Evolutionary conservation across 2,113 vertebrate genomes (phyloP), one percentile per base, ranked within the genome.

Genomic region (Carettochelys insculpta): DNA sequence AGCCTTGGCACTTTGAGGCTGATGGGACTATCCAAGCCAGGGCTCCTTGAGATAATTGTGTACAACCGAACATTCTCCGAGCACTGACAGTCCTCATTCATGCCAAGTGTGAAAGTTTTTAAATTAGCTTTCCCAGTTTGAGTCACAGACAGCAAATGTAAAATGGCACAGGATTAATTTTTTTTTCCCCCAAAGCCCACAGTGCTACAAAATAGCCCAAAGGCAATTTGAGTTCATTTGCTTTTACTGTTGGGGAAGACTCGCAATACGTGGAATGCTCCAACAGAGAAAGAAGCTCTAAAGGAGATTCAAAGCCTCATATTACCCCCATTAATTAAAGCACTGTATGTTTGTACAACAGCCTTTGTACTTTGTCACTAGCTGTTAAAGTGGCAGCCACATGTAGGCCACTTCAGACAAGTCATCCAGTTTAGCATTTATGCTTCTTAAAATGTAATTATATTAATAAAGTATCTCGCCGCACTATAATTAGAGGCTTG

Each of bases 41-140:
- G 84, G 90, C 94, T 92, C 81, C 97, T 56, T 8, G 83, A 96
- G 95, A 97, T 98, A 98, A 97, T 88, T 96, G 94, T 77, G 45
- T 97, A 96, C 97, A 95, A 96, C 97, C 97, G 97, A 97, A 97
- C 95, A 94, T 97, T 98, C 94, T 92, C 96, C 94, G 90, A 97
- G 96, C 92, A 78, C 96, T 96, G 97, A 95, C 97, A 97, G 97
- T 90, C 96, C 92, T 98, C 97, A 96, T 97, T 98, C 97, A 98
- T 97, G 97, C 95, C 97, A 96, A 98, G 96, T 98, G 97, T 97
- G 97, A 97, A 98, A 97, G 97, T 98, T 98, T 97, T 97, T 97
- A 98, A 98, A 98, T 98, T 98, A 97, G 97, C 95, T 97, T 97
- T 98, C 97, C 97, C 97, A 98, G 97, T 98, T 97, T 97, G 97